A percentile compares a stretch with the other conserved stretches of the same genome.
Conservation (phyloP, 2,888 invertebrate genomes). For the Nesidiocoris tenuis region DNA sequence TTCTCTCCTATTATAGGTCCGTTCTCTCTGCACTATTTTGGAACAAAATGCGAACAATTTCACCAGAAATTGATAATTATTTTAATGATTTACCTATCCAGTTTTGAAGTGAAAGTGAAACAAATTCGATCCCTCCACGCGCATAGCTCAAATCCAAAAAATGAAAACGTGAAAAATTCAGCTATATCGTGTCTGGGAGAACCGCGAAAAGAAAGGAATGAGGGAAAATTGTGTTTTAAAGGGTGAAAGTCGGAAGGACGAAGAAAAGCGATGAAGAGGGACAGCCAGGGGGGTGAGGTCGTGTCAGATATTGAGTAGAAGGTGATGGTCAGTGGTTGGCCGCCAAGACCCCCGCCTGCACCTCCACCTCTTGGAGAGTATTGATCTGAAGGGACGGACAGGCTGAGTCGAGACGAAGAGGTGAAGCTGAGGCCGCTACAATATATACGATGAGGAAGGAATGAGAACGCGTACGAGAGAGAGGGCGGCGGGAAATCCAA, state of each 20-base stretch:
- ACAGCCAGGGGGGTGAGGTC: constrained; percentile 9
- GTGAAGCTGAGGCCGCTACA: constrained; percentile 1
- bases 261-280: constrained; percentile 16
- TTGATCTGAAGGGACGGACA: constrained; percentile 27
- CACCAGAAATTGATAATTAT: too few relatives aligned
- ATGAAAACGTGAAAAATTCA: too few relatives aligned
- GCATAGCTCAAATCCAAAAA: too few relatives aligned
- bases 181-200: too few relatives aligned
- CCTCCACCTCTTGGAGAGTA: constrained; percentile 4
- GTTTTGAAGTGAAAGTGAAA: too few relatives aligned
- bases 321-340: constrained; percentile 43
- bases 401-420: neutral
- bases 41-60: too few relatives aligned
- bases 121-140: too few relatives aligned
- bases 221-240: constrained; percentile 14
- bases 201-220: neutral
- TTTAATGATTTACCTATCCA: too few relatives aligned
- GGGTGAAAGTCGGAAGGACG: constrained; percentile 3
- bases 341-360: constrained; percentile 35
- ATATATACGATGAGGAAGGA: neutral
- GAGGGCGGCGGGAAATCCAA: constrained; percentile 13
- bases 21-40: too few relatives aligned
- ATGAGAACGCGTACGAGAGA: neutral
- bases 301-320: constrained; percentile 43
- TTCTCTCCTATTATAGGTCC: too few relatives aligned